These are phyloP conservation scores for Gobio gobio DNA, from an alignment of 2,113 vertebrate species.

Conservation along the genomic window DNA sequence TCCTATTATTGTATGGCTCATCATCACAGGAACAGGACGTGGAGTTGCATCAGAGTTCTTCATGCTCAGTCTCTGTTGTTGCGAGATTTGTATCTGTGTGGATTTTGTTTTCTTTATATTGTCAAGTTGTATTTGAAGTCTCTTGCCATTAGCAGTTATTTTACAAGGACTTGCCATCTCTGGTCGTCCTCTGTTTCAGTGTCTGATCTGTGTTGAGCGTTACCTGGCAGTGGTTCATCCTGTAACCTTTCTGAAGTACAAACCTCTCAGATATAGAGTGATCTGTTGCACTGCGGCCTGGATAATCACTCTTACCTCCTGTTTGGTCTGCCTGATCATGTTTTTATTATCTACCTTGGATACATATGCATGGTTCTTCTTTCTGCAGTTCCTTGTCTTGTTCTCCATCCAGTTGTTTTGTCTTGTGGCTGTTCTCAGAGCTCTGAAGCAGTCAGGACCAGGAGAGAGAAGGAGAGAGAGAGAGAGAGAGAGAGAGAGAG, in stretches of 20 bases:
- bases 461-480: not conserved
- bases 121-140: not conserved
- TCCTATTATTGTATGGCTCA: not conserved
- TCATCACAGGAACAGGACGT: not conserved
- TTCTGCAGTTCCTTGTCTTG: not conserved
- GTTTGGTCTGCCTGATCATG: not conserved
- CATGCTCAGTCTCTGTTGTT: not conserved
- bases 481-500: not conserved
- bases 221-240: not conserved
- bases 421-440: not conserved
- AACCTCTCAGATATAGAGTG: not conserved
- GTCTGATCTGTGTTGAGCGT: not conserved
- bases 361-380: not conserved
- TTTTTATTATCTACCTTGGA: not conserved
- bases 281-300: not conserved
- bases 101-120: not conserved
- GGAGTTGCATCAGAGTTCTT: not conserved
- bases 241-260: not conserved
- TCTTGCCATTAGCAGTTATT: not conserved
- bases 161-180: not conserved
- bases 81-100: constrained; percentile 14
- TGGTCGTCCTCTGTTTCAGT: not conserved
- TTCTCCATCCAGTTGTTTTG: not conserved
- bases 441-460: constrained; percentile 7
- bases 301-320: not conserved